Percentiles rank a stretch among this genome's conserved stretches.
phyloP scores from a whole-genome alignment of 2,888 invertebrate genomes.

The Melanostoma scalare region DNA sequence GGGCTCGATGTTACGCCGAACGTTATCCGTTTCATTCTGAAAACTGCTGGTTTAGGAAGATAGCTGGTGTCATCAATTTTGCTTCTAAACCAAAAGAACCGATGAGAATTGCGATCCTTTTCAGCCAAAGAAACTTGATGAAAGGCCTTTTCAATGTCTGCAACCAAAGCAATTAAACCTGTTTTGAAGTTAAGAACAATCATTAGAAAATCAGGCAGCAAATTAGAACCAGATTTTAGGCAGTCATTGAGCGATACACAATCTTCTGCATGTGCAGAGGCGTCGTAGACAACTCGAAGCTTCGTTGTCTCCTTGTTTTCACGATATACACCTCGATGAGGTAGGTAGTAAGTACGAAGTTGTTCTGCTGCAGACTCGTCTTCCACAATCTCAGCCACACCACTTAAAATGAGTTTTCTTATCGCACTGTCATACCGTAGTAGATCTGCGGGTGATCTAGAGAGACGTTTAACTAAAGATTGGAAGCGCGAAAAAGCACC shows the following conservation, averaged over 20 bases:
- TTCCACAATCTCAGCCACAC: conserved; percentile 7
- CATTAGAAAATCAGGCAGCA: conserved; percentile 10
- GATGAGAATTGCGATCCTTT: conserved; percentile 30
- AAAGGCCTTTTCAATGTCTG: conserved; percentile 31
- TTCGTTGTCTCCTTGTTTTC: conserved; percentile 23
- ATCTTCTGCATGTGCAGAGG: conserved; percentile 10
- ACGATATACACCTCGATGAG: conserved; percentile 26
- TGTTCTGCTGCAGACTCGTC: not conserved
- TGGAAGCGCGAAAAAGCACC: too few species aligned
- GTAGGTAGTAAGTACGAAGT: conserved; percentile 12
- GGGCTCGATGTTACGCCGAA: conserved; percentile 34
- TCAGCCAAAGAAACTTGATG: conserved; percentile 4
- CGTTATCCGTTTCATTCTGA: conserved; percentile 17
- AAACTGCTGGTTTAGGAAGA: conserved; percentile 7
- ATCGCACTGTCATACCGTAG: too few species aligned
- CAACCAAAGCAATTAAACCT: conserved; percentile 18
- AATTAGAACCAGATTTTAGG: conserved; percentile 5
- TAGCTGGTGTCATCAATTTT: not conserved
- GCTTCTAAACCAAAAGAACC: conserved; percentile 30
- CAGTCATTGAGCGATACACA: conserved; percentile 17
- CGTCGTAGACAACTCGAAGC: conserved; percentile 18
- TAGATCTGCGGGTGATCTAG: not conserved
- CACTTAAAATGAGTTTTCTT: not conserved
- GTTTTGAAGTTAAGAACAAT: conserved; percentile 13
- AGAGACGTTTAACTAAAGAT: not conserved